These are phyloP conservation scores for Whitmania pigra DNA, from an alignment of 1,140 invertebrate species.

Conservation along the genomic window DNA sequence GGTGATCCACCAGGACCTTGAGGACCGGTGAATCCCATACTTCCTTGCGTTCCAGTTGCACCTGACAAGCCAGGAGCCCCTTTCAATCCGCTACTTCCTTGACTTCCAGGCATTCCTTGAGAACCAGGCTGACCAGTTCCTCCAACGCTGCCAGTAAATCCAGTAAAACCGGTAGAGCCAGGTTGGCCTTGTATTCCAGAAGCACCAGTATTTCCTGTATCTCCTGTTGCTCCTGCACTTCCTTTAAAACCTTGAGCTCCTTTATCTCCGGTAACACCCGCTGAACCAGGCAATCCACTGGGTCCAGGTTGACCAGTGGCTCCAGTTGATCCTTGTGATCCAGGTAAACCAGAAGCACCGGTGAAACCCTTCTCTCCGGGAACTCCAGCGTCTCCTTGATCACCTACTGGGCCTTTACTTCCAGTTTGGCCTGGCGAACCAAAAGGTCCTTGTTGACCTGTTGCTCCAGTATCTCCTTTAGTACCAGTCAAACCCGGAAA, in stretches of 20 bases:
- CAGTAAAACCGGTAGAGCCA: slow-evolving; percentile 40
- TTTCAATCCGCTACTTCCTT: slow-evolving; percentile 8
- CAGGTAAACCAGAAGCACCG: slow-evolving; percentile 10
- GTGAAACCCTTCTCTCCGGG: background rate
- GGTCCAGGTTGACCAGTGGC: slow-evolving; percentile 21
- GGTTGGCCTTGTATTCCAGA: background rate
- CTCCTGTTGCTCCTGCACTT: slow-evolving; percentile 5
- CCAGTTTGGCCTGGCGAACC: slow-evolving; percentile 36
- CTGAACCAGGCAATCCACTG: slow-evolving; percentile 29
- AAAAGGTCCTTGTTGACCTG: slow-evolving; percentile 23
- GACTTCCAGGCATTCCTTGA: slow-evolving; percentile 8
- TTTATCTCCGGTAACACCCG: slow-evolving; percentile 36
- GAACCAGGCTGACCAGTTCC: slow-evolving; percentile 38
- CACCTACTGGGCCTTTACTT: slow-evolving; percentile 12
- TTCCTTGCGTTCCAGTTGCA: slow-evolving; percentile 13
- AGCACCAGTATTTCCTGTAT: slow-evolving; percentile 12
- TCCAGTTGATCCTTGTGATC: slow-evolving; percentile 8
- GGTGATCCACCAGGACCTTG: slow-evolving; percentile 12
- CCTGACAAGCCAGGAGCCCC: background rate
- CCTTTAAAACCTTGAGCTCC: slow-evolving; percentile 32
- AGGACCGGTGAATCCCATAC: background rate
- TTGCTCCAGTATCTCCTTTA: slow-evolving; percentile 10
- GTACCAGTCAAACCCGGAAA: background rate
- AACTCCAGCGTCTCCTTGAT: slow-evolving; percentile 3
- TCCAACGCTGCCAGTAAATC: slow-evolving; percentile 54